Evolutionary conservation across 2,888 invertebrate species (phyloP), one percentile per base, ranked within the genome.

Genomic region (Athalia circularis): DNA sequence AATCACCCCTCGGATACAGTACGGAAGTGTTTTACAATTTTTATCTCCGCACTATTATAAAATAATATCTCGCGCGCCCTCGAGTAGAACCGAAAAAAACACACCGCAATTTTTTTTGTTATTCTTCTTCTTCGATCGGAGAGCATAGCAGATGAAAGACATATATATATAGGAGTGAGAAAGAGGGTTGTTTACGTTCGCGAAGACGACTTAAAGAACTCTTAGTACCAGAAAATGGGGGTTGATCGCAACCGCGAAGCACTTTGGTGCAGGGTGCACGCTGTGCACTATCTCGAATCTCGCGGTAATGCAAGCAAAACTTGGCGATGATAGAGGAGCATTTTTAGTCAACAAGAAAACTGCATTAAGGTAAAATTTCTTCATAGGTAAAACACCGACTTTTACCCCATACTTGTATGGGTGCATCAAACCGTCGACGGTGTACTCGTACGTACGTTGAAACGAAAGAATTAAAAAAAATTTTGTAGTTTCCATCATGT

Each of bases 311-410:
- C 72, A 9, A 6, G 52, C 72, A 59, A 72, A 72, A 59, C 59
- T 72, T 45, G 13, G n/a, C 29, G 29, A 59, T 59, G 72, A 72
- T 59, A 59, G 7, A 72, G 72, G 13, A 5, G 13, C 13, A 65
- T 65, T 80, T 57, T 61, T 72, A 75, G 80, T 79, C 82, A 84
- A 86, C 86, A 86, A 84, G 86, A 82, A 85, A 87, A 87, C 85
- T 86, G 86, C 87, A 87, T 87, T 87, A 87, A 84, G 81, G 80
- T 80, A 84, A 85, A 83, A 84, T 80, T 84, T 82, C 79, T 54
- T 54, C 54, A 29, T 29, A 29, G 29, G 54, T 7, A 54, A 4
- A 54, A n/a, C 54, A n/a, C 54, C 29, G 29, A 29, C 29, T 29
- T 29, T 29, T 29, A 29, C 29, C 29, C 29, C 29, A 2, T 29